Conservation (phyloP, 92 coral and sea anemone species). For the Pocillopora grandis region DNA sequence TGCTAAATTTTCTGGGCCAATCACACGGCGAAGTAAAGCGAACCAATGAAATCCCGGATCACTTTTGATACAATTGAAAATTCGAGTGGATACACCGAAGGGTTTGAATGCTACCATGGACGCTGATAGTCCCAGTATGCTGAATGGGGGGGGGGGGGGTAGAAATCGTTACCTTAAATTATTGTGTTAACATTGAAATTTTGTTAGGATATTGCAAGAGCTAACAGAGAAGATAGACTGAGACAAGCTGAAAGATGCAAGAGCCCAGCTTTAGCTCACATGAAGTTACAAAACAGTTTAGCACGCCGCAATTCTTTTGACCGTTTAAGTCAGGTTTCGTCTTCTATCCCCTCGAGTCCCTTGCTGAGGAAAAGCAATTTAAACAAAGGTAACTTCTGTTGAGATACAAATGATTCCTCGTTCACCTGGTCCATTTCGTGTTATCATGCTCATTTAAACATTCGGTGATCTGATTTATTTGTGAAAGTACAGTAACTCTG, state of each 20-base stretch:
- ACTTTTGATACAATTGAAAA: no score
- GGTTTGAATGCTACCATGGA: no score
- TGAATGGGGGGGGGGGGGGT: neutral
- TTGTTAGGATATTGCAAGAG: slow-evolving; percentile 40
- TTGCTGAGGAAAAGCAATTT: slow-evolving; percentile 86
- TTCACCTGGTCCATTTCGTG: no score
- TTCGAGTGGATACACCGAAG: no score
- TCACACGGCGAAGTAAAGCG: no score
- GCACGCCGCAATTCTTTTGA: slow-evolving; percentile 64
- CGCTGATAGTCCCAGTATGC: no score
- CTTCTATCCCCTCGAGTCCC: slow-evolving; percentile 69
- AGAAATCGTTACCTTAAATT: neutral
- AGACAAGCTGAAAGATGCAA: slow-evolving; percentile 57
- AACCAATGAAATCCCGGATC: no score
- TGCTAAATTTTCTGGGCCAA: no score
- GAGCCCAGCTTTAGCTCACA: slow-evolving; percentile 95
- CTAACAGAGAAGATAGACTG: slow-evolving; percentile 50
- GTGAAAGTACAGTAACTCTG: no score
- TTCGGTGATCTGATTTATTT: no score
- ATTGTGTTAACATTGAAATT: neutral
- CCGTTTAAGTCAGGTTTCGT: slow-evolving; percentile 53
- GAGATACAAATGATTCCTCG: no score
- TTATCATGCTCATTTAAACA: no score
- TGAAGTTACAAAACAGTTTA: slow-evolving; percentile 76
- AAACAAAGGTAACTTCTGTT: slow-evolving; percentile 73